Evolutionary conservation across 1,140 invertebrate genomes (phyloP).

Genomic region (Micrasema longulum): DNA sequence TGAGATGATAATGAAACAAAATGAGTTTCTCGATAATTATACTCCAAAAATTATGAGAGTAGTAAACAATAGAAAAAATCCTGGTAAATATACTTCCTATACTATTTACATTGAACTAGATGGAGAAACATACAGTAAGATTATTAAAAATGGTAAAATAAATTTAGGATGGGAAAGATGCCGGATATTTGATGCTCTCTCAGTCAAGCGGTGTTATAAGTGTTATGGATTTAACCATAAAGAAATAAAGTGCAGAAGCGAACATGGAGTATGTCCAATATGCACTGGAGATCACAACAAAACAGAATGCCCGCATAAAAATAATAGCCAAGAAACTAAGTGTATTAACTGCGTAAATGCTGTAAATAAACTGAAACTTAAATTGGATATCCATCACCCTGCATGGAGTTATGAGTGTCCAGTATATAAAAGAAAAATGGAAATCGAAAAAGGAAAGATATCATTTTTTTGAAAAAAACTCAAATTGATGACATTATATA

Average conservation of each 20-base stretch:
- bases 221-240: slow-evolving; percentile 5
- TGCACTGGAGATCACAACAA: background rate
- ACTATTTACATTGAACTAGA: too few species aligned
- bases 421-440: background rate
- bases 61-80: too few species aligned
- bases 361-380: background rate
- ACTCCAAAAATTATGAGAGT: too few species aligned
- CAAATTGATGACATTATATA: background rate
- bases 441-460: background rate
- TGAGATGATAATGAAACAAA: background rate
- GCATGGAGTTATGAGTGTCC: slow-evolving; percentile 10
- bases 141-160: background rate
- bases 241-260: background rate
- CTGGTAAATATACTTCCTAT: too few species aligned
- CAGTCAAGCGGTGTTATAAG: background rate
- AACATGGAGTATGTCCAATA: background rate
- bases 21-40: background rate
- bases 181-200: background rate
- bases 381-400: background rate
- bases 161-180: slow-evolving; percentile 1
- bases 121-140: background rate
- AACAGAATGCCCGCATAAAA: background rate
- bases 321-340: too few species aligned
- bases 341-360: too few species aligned
- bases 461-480: background rate